Evolutionary conservation across 35 echinoderm and acorn worm species (phyloP).

Genomic region (Diadema setosum): DNA sequence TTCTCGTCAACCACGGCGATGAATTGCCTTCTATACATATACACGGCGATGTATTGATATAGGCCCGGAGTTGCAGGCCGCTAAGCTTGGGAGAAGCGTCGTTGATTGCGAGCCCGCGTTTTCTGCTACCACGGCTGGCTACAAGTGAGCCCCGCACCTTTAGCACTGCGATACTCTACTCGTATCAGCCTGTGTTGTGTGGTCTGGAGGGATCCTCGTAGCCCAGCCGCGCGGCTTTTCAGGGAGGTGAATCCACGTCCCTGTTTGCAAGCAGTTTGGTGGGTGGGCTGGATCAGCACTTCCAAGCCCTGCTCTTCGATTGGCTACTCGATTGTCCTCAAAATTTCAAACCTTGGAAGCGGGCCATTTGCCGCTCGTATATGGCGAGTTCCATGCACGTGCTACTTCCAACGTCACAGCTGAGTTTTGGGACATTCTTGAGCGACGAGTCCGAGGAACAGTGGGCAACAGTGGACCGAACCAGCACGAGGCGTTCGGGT

Average conservation of each 20-base stretch:
- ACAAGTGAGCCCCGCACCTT: slow-evolving; percentile 13
- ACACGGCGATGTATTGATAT: slow-evolving; percentile 26
- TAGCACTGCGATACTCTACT: slow-evolving; percentile 6
- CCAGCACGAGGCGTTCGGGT: slow-evolving; percentile 18
- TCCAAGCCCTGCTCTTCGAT: background rate
- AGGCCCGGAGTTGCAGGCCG: slow-evolving; percentile 10
- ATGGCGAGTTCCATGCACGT: slow-evolving; percentile 29
- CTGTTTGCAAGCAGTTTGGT: background rate
- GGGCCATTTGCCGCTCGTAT: background rate
- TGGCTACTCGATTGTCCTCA: background rate
- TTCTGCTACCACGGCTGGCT: background rate
- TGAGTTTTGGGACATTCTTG: slow-evolving; percentile 10
- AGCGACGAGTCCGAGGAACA: background rate
- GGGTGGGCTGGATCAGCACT: background rate
- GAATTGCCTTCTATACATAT: slow-evolving; percentile 30
- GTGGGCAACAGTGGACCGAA: slow-evolving; percentile 22
- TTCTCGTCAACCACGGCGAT: slow-evolving; percentile 7
- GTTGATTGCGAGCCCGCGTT: slow-evolving; percentile 7
- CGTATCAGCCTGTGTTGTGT: slow-evolving; percentile 3
- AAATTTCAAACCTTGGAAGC: background rate
- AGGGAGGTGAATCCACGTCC: background rate
- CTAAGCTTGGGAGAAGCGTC: slow-evolving; percentile 13
- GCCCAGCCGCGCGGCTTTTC: background rate
- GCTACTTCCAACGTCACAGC: slow-evolving; percentile 6
- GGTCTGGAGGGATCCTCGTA: slow-evolving; percentile 4